Percentiles rank a stretch among this genome's conserved stretches.
phyloP scores from a whole-genome alignment of 2,113 vertebrate genomes.

The Sitta europaea region DNA sequence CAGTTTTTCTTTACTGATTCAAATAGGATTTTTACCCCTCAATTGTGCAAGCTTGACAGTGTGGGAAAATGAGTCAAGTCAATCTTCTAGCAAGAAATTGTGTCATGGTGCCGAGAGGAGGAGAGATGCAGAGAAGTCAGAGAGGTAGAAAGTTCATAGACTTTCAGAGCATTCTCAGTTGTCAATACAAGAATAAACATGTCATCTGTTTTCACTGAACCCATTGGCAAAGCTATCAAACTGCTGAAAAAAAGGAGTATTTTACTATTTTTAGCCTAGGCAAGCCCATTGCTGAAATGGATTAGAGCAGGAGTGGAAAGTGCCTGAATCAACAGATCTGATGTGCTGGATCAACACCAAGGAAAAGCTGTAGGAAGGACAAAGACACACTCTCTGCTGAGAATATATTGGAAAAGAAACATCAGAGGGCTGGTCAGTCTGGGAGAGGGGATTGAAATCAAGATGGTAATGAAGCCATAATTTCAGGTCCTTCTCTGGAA shows the following conservation, averaged over 20 bases:
- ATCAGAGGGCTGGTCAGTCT: neutral
- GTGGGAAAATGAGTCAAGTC: neutral
- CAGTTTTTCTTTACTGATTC: constrained; percentile 23
- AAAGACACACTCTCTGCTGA: neutral
- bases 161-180: neutral
- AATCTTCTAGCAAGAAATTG: neutral
- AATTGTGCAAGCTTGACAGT: neutral
- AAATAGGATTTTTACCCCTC: neutral
- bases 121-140: neutral
- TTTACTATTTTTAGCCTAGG: neutral
- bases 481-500: neutral
- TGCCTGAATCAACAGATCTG: neutral
- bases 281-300: neutral
- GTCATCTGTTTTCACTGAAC: neutral
- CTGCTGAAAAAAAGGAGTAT: neutral
- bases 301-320: neutral
- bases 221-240: neutral
- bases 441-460: neutral
- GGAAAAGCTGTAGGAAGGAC: neutral
- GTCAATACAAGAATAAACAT: constrained; percentile 5
- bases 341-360: neutral
- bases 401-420: neutral
- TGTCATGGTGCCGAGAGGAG: neutral
- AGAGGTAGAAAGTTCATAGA: neutral
- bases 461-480: neutral